phyloP scores from a whole-genome alignment of 2,113 vertebrate genomes.

The human region GRCh38 chr1:94922001-94922500 shows the following conservation, averaged over 20 bases:
- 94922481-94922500: background rate
- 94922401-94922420: background rate
- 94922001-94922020: background rate
- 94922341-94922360: background rate
- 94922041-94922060: background rate
- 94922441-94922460: background rate
- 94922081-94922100: background rate
- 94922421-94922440: background rate
- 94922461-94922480: background rate
- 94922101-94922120: background rate
- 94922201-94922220: no score
- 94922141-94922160: no score
- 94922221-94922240: no score
- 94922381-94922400: background rate
- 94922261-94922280: background rate
- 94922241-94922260: no score
- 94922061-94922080: background rate
- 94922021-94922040: background rate
- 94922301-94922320: background rate
- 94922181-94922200: no score
- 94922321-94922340: background rate
- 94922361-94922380: background rate
- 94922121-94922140: background rate
- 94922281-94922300: background rate
- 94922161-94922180: no score